Percentiles rank a stretch among this genome's conserved stretches.
Conservation (phyloP, 2,888 invertebrate genomes). For the Zonitis immaculata region DNA sequence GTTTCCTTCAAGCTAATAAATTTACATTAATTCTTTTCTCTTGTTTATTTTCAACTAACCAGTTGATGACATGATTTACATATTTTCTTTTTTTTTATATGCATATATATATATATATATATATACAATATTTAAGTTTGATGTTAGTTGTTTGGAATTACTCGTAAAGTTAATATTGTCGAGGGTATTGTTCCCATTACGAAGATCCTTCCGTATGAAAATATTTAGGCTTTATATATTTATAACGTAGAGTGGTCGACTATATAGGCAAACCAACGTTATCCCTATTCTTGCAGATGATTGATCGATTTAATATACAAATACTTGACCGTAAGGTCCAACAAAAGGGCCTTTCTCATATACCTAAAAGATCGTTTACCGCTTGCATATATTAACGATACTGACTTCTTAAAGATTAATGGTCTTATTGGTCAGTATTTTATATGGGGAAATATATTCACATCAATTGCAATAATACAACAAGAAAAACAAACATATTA, state of each 20-base stretch:
- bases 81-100: too few species aligned
- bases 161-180: slow-evolving; percentile 18
- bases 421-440: slow-evolving; percentile 40
- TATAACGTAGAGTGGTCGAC: slow-evolving; percentile 21
- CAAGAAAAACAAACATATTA: not conserved
- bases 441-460: slow-evolving; percentile 37
- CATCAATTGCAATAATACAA: slow-evolving; percentile 3
- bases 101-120: too few species aligned
- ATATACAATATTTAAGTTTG: too few species aligned
- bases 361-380: slow-evolving; percentile 50
- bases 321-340: slow-evolving; percentile 51
- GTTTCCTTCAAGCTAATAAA: not conserved
- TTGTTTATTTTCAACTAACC: not conserved
- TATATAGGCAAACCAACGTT: slow-evolving; percentile 32
- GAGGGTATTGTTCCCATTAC: slow-evolving; percentile 18
- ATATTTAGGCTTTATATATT: slow-evolving; percentile 26
- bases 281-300: slow-evolving; percentile 48
- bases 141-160: slow-evolving; percentile 13
- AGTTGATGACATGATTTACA: not conserved
- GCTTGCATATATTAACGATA: slow-evolving; percentile 49
- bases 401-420: slow-evolving; percentile 47
- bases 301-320: slow-evolving; percentile 52
- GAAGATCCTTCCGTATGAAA: slow-evolving; percentile 22
- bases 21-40: not conserved
- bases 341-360: slow-evolving; percentile 47